Evolutionary conservation across 2,113 vertebrate genomes (phyloP), one percentile per base, ranked within the genome.

Genomic region (Thalassarche chlororhynchos): DNA sequence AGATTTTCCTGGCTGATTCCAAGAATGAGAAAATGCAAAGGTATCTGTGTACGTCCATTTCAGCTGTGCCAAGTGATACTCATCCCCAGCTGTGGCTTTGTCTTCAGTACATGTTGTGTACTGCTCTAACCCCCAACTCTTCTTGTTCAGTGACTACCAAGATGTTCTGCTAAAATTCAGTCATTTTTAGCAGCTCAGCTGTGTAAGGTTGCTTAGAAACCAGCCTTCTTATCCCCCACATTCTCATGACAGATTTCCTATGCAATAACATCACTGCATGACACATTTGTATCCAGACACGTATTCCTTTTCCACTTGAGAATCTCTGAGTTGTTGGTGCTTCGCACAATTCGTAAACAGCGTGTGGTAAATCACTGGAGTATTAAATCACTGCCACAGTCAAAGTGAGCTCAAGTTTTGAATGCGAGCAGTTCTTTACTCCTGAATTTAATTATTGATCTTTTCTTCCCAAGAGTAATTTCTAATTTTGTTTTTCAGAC

Each of bases 171-270:
- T 90, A 90, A 97, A 96, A 86, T 84, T 82, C 89, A 90, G 71
- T 54, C 69, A 52, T 86, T 96, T 96, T 95, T 89, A 96, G 92
- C 74, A 92, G 87, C 77, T 97, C 88, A 93, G 94, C 89, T 97
- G 93, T 77, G 95, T 36, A 78, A 90, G 76, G 97, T 98, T 98
- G 96, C 97, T 94, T 97, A 95, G 97, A 96, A 97, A 96, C 97
- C 52, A 97, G 75, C 74, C 74, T 83, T 61, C 79, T 77, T 92
- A 82, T 72, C 91, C 94, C 89, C 85, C 90, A 94, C 75, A 2
- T 90, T 78, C 92, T 94, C 92, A 69, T 95, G 93, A 96, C 97
- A 97, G 92, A 93, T 94, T 77, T 96, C 93, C 91, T 95, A 90
- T 96, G 94, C 91, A 90, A 55, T 96, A 89, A 78, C 93, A 94